These are phyloP conservation scores for Microtus oregoni DNA, from an alignment of 2,113 vertebrate species.

Conservation along the genomic window DNA sequence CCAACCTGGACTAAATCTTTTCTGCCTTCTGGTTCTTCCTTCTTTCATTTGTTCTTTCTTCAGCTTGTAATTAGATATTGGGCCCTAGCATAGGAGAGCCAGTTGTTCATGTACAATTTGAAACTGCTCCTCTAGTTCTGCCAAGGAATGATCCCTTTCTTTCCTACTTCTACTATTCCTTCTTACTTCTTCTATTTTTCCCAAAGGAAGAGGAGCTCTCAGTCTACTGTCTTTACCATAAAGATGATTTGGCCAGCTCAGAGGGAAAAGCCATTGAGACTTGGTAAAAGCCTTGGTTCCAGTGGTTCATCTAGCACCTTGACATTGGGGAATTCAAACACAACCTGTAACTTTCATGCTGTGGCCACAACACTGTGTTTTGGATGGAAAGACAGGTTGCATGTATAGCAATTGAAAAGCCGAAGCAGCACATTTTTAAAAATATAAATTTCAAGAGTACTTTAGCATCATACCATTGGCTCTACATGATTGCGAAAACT, in stretches of 20 bases:
- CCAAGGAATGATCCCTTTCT: conserved; percentile 90
- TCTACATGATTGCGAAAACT: conserved; percentile 60
- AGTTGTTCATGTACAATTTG: conserved; percentile 95
- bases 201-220: conserved; percentile 69
- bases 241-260: conserved; percentile 91
- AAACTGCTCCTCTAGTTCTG: conserved; percentile 95
- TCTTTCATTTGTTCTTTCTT: conserved; percentile 94
- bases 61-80: conserved; percentile 94
- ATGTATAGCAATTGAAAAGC: conserved; percentile 98
- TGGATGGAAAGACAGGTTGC: conserved; percentile 88
- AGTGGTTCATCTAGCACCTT: conserved; percentile 95
- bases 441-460: conserved; percentile 66
- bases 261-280: conserved; percentile 82
- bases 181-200: conserved; percentile 88
- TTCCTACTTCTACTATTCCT: conserved; percentile 93
- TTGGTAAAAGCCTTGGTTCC: conserved; percentile 84
- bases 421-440: conserved; percentile 90
- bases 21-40: conserved; percentile 94
- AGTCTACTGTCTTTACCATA: conserved; percentile 92
- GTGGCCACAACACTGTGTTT: conserved; percentile 96
- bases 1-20: conserved; percentile 88
- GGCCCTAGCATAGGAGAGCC: conserved; percentile 93
- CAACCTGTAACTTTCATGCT: conserved; percentile 95
- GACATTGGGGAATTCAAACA: conserved; percentile 94
- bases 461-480: conserved; percentile 70